phyloP scores from a whole-genome alignment of 2,888 invertebrate species.

The Iselma pallidipennis region DNA sequence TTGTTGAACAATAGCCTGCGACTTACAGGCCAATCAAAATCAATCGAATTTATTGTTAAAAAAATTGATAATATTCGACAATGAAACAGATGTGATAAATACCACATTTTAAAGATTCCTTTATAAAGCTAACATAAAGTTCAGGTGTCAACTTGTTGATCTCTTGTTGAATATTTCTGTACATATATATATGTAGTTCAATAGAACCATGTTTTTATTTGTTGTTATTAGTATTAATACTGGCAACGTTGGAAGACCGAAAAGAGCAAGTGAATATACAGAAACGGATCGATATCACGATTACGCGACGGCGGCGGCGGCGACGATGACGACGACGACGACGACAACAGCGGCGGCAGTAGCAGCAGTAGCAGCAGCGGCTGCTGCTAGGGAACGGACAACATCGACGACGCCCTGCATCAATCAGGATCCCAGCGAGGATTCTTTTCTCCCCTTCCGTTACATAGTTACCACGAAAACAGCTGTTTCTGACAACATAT shows the following conservation, averaged over 20 bases:
- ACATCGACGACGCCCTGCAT: conserved; percentile 29
- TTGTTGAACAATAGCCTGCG: no score
- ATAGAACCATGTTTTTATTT: neutral
- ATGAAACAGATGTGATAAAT: no score
- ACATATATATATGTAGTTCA: neutral
- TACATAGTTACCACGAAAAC: neutral
- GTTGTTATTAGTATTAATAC: neutral
- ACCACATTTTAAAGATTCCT: no score
- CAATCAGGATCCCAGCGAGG: conserved; percentile 24
- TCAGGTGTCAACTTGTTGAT: neutral
- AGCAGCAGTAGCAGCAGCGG: conserved; percentile 10
- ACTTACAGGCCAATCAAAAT: no score
- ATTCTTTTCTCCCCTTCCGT: neutral
- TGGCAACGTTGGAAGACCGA: conserved; percentile 24
- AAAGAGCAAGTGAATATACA: conserved; percentile 24
- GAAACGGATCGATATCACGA: conserved; percentile 26
- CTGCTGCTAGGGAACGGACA: conserved; percentile 23
- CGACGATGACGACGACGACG: conserved; percentile 20
- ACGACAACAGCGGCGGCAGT: conserved; percentile 24
- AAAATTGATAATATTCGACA: no score
- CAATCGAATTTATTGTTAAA: no score
- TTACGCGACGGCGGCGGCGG: conserved; percentile 19
- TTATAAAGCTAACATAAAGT: no score
- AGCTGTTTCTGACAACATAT: neutral
- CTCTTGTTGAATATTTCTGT: no score